Evolutionary conservation across 1,140 invertebrate species (phyloP), one percentile per base, ranked within the genome.

Genomic region (Himalopsyche phryganea): DNA sequence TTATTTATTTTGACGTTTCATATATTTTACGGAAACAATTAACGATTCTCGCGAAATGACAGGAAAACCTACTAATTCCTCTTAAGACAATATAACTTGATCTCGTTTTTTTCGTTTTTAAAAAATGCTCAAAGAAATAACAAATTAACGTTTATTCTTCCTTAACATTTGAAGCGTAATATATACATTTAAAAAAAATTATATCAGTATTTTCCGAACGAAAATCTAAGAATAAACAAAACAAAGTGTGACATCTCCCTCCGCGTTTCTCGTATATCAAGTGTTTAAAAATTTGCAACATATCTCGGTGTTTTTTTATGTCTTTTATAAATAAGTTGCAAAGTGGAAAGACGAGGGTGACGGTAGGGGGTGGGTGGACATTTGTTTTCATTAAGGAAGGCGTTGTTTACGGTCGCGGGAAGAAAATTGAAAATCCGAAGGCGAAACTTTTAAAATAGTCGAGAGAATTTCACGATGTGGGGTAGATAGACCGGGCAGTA

Each of bases 331-430:
- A 45, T 53, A 53, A 53, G 40, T 32, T 23, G 50, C 40, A 40
- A 15, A 40, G 9, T 3, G 4, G 23, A 28, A 28, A 9, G 23
- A 28, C 3, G 23, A 5, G 23, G 23, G 23, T 28, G 23, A 28
- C 4, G 9, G 4, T 28, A 9, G 23, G 9, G 38, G 3, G 3
- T 2, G 38, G 20, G 40, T 1, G 49, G 17, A 47, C 49, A 59
- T 52, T 59, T 59, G 57, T 59, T 59, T 52, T 52, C 57, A 59
- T 59, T 59, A 59, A 35, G 9, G 5, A 28, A 32, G 15, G 19
- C 28, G 41, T 52, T 59, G 57, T 59, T 59, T 52, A 52, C 41
- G 33, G 20, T 18, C 15, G 56, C 35, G 28, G 32, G 14, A 36
- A 33, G 46, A 45, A 40, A 45, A 52, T 36, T 51, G 49, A 40